Evolutionary conservation across 2,888 invertebrate genomes (phyloP), one percentile per base, ranked within the genome.

Genomic region (Endomychus coccineus): DNA sequence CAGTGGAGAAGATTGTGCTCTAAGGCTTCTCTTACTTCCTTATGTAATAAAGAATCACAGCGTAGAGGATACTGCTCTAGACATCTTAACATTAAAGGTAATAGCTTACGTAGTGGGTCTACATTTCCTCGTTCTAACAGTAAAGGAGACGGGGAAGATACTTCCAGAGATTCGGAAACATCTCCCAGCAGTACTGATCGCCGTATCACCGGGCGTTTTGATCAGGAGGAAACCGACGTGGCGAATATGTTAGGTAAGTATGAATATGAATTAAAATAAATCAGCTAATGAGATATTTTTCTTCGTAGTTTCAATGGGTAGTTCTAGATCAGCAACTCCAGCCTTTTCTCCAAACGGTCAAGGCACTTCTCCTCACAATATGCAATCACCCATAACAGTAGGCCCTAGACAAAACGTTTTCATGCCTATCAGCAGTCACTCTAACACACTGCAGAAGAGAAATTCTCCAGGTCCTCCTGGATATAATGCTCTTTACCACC

Each of bases 1-100:
- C 98, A 98, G 66, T 98, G 97, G 98, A 77, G 97, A 44, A 75
- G 97, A 54, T 75, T 98, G 45, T 98, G 97, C 70, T 94, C 94
- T 40, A 89, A 88, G 65, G 89, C 90, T 56, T 88, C 89, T n/a
- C n/a, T n/a, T n/a, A n/a, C 21, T 19, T 6, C 6, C 19, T 28
- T 25, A 36, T 97, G 96, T 68, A 84, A 83, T 21, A 91, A 91
- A 71, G 97, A 98, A 75, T 96, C 96, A 58, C 97, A 98, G 69
- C 74, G 97, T 22, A 76, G 95, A 50, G 97, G 98, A 22, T 97
- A 78, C 70, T 98, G 97, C 66, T 98, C 97, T 13, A 71, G 97
- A 33, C 97, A 98, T 70, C 77, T 97, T 52, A 95, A 89, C 51
- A 76, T 94, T 55, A 83, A 91, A 59, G 90, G 90, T 24, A 76